Evolutionary conservation across 2,113 vertebrate species (phyloP).

Genomic region (Passer montanus): DNA sequence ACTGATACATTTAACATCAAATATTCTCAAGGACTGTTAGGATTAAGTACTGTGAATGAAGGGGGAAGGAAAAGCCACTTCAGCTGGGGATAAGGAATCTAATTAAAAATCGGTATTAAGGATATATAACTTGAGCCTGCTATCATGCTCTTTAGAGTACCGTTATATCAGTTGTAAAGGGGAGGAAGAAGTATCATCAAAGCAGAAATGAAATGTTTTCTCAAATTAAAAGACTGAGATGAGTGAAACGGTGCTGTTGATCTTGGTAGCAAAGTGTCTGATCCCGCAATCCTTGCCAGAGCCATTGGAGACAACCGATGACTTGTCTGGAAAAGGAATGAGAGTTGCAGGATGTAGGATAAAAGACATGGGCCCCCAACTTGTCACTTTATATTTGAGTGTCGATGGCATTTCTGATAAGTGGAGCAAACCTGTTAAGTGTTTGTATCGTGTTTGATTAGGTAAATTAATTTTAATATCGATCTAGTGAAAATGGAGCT

Average conservation of each 20-base stretch:
- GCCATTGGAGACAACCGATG: not conserved
- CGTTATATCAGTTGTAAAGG: slow-evolving; percentile 1
- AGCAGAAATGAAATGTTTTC: slow-evolving; percentile 37
- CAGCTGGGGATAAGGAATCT: slow-evolving; percentile 69
- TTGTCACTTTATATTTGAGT: not conserved
- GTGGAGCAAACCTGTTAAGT: not conserved
- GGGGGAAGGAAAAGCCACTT: slow-evolving; percentile 69
- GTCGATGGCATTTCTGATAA: not conserved
- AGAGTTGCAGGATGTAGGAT: not conserved
- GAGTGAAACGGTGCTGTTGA: not conserved
- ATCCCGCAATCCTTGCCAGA: not conserved
- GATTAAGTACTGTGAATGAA: slow-evolving; percentile 78
- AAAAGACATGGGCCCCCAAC: not conserved
- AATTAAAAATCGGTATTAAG: slow-evolving; percentile 71
- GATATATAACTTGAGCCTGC: slow-evolving; percentile 34
- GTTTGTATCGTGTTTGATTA: not conserved
- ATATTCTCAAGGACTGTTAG: slow-evolving; percentile 74
- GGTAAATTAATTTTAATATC: not conserved
- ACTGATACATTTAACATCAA: slow-evolving; percentile 74
- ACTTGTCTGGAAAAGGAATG: not conserved
- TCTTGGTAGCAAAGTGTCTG: not conserved
- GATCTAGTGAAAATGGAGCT: not conserved
- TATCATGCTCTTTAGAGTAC: slow-evolving; percentile 48
- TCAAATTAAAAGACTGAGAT: not conserved
- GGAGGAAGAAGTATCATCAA: slow-evolving; percentile 1